Evolutionary conservation across 2,113 vertebrate species (phyloP).

Genomic region (Atractosteus spatula): DNA sequence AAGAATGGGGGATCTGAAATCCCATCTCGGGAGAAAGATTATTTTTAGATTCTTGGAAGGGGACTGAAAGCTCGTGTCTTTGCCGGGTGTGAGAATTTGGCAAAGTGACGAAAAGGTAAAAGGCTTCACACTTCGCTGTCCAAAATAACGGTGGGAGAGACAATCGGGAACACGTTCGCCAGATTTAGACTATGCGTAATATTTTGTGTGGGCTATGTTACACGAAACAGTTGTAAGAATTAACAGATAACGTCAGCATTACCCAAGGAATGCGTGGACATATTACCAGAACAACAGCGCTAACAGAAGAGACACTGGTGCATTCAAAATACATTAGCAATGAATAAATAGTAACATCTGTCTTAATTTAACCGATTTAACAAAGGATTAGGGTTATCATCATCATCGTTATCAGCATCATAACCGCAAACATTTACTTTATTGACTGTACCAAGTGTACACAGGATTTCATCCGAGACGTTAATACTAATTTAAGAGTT

Average conservation of each 20-base stretch:
- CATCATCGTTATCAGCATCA: no score
- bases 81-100: not conserved
- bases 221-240: not conserved
- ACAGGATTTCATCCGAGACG: no score
- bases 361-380: no score
- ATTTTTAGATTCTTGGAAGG: constrained; percentile 57
- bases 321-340: no score
- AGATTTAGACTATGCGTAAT: not conserved
- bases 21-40: constrained; percentile 42
- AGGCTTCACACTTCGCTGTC: not conserved
- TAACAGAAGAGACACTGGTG: not conserved
- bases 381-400: no score
- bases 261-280: not conserved
- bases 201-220: not conserved
- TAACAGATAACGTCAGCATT: constrained; percentile 1
- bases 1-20: constrained; percentile 54
- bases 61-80: constrained; percentile 13
- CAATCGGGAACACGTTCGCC: constrained; percentile 1
- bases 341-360: no score
- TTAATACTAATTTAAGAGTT: no score
- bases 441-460: no score
- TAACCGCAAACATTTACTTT: no score
- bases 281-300: not conserved
- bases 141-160: constrained; percentile 13
- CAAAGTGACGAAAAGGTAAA: not conserved